phyloP scores from a whole-genome alignment of 35 echinoderm and acorn worm genomes.

The Strongylocentrotus purpuratus region DNA sequence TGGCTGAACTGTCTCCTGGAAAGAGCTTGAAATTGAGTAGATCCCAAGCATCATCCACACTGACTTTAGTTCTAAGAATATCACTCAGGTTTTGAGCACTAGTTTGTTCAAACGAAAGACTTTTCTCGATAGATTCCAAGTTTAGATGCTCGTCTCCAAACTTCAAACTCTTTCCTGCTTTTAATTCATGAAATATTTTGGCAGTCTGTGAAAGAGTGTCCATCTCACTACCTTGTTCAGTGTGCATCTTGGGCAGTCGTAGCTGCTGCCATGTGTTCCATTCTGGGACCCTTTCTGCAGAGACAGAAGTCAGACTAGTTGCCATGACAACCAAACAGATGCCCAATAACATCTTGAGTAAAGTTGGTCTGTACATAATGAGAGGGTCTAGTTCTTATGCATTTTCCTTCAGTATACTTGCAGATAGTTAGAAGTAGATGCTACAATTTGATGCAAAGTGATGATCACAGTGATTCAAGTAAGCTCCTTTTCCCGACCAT shows the following conservation, averaged over 20 bases:
- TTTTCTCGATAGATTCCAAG: slow-evolving; percentile 15
- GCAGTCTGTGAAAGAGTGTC: neutral
- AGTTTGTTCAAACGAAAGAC: slow-evolving; percentile 36
- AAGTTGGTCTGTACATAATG: neutral
- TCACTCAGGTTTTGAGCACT: slow-evolving; percentile 11
- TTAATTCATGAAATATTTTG: neutral
- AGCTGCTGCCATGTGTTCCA: slow-evolving; percentile 16
- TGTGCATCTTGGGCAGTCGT: neutral
- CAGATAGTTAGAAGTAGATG: too few relatives aligned
- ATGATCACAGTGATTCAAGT: too few relatives aligned
- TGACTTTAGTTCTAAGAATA: neutral
- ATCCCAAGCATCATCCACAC: neutral
- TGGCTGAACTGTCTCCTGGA: neutral
- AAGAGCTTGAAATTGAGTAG: neutral
- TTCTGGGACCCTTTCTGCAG: neutral
- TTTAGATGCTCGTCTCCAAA: neutral
- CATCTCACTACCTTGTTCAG: neutral
- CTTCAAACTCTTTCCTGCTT: neutral
- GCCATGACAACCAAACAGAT: neutral
- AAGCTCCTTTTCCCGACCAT: too few relatives aligned
- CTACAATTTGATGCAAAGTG: too few relatives aligned
- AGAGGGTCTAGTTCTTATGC: neutral
- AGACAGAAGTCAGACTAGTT: neutral
- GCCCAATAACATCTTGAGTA: neutral
- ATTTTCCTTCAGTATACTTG: too few relatives aligned